phyloP scores from a whole-genome alignment of 2,113 vertebrate species.

The Oryzias curvinotus region DNA sequence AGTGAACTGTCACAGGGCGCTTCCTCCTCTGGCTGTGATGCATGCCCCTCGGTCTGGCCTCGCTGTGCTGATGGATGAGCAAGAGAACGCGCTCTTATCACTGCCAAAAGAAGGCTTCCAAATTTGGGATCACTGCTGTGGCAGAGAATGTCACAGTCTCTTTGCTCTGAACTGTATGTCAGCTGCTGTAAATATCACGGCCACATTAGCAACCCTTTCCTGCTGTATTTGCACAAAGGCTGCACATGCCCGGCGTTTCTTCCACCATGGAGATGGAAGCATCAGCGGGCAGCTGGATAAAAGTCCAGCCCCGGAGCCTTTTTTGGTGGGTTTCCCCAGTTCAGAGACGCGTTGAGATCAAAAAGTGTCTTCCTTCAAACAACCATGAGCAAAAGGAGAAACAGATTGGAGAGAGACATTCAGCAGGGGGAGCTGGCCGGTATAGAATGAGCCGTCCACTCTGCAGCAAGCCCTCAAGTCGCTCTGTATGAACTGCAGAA shows the following conservation, averaged over 20 bases:
- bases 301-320: background rate
- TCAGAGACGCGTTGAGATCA: conserved; percentile 24
- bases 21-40: conserved; percentile 53
- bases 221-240: conserved; percentile 36
- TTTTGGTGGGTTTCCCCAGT: conserved; percentile 14
- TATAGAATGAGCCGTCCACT: conserved; percentile 1
- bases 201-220: conserved; percentile 36
- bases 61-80: conserved; percentile 48
- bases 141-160: conserved; percentile 49
- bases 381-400: conserved; percentile 52
- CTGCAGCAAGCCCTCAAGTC: conserved; percentile 43
- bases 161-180: conserved; percentile 43
- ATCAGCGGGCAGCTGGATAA: background rate
- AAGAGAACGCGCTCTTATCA: conserved; percentile 29
- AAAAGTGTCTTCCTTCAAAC: conserved; percentile 70
- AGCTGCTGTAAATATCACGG: conserved; percentile 48
- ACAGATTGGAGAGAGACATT: conserved; percentile 63
- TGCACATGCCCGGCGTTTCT: background rate
- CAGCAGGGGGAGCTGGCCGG: conserved; percentile 28
- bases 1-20: conserved; percentile 55
- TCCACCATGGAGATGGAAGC: conserved; percentile 12
- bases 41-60: conserved; percentile 46
- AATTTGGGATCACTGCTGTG: conserved; percentile 52
- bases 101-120: conserved; percentile 48
- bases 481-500: background rate